phyloP scores from a whole-genome alignment of 1,140 invertebrate species.

The Radopholus similis region DNA sequence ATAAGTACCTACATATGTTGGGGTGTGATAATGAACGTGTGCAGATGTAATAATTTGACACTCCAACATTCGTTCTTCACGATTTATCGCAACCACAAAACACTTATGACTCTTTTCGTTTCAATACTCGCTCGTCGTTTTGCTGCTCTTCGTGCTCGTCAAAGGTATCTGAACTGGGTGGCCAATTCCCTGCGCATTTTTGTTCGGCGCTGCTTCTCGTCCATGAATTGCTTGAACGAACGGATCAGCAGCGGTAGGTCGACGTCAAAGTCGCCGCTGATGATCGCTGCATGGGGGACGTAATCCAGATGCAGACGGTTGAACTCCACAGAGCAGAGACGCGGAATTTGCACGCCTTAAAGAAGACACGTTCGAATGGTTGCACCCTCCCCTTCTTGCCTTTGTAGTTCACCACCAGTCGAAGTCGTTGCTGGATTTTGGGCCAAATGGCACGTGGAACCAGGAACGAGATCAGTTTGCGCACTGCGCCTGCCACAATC shows the following conservation, averaged over 20 bases:
- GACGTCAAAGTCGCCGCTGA: slow-evolving; percentile 43
- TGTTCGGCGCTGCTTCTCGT: slow-evolving; percentile 23
- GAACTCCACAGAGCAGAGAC: slow-evolving; percentile 42
- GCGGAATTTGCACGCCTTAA: slow-evolving; percentile 41
- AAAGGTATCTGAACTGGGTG: slow-evolving; percentile 27
- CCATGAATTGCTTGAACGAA: slow-evolving; percentile 51
- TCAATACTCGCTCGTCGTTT: neutral
- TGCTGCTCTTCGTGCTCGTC: neutral
- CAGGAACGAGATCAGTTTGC: slow-evolving; percentile 35
- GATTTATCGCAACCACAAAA: no score
- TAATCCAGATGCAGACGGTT: slow-evolving; percentile 42
- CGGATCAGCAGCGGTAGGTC: slow-evolving; percentile 38
- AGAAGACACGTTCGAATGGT: neutral
- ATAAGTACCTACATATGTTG: no score
- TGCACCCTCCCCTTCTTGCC: slow-evolving; percentile 5
- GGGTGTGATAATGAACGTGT: no score
- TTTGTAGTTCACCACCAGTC: slow-evolving; percentile 47
- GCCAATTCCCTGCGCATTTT: slow-evolving; percentile 27
- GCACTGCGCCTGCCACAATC: slow-evolving; percentile 35
- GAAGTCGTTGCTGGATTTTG: slow-evolving; percentile 46
- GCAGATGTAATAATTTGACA: no score
- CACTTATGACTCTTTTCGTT: neutral
- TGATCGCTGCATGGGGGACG: slow-evolving; percentile 36
- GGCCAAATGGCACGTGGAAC: slow-evolving; percentile 48
- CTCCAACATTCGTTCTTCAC: no score